Evolutionary conservation across 2,797 vertebrate genomes (phyloP), one percentile per base, ranked within the genome.

Genomic region (Oophaga sylvatica): DNA sequence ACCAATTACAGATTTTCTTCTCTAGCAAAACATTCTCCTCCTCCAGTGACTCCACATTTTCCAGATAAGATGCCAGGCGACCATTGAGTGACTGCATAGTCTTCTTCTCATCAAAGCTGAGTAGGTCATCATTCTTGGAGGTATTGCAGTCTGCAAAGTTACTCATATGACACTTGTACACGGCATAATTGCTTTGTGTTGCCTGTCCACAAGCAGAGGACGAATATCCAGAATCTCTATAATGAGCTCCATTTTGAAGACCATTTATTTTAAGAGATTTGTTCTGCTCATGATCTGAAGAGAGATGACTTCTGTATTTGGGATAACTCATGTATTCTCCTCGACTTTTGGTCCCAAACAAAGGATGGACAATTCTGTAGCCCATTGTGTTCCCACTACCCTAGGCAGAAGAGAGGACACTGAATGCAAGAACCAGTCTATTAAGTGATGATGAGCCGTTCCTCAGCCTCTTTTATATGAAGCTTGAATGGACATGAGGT

Each of bases 41-140:
- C n/a, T 80, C 63, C 86, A 87, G 2, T 60, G 26, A 62, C 8
- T 80, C 41, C 22, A 87, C 81, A 35, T 83, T 76, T 17, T 53
- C 80, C 71, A 87, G 17, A 81, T 77, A 87, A n/a, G 86, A 83
- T 67, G 29, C 62, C 48, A 87, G 60, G 1, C 81, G 71, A 31
- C 75, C 45, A 48, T 87, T 83, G 20, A 87, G 71, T 78, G 35
- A 62, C 31, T 63, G 70, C 80, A 83, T 83, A 53, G 80, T 83
- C 57, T 78, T 35, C 53, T 87, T 87, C 11, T 65, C 73, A 83
- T 87, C 45, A 20, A 80, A 19, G 41, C 31, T 59, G 2, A 70
- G 41, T 67, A 71, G 65, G 2, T 41, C 41, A 5, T 53, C 26
- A 11, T 71, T 70, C 31, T 71, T 86, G 56, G 53, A 81, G 15